A percentile compares a stretch with the other conserved stretches of the same genome.
Evolutionary conservation across 2,888 invertebrate species (phyloP).

Genomic region (Microplitis manilae): DNA sequence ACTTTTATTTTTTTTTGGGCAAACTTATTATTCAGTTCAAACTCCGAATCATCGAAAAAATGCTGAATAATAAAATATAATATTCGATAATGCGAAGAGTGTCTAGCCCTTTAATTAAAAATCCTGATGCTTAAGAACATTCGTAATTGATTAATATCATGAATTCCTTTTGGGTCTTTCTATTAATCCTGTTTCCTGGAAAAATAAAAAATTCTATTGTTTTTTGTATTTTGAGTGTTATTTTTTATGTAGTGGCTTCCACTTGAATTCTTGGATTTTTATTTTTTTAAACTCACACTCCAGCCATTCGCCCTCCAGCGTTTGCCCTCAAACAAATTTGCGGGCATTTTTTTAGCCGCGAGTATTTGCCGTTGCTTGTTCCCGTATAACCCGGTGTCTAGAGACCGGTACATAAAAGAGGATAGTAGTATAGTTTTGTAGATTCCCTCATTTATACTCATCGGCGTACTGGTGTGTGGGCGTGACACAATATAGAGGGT

Average conservation of each 20-base stretch:
- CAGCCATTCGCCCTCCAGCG: constrained; percentile 38
- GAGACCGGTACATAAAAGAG: constrained; percentile 42
- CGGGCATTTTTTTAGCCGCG: constrained; percentile 60
- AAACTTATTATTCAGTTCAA: too few relatives aligned
- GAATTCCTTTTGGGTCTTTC: background rate
- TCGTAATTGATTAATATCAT: background rate
- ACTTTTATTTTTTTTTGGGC: too few relatives aligned
- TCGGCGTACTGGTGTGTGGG: constrained; percentile 23
- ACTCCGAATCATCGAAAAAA: too few relatives aligned
- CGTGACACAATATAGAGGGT: constrained; percentile 33
- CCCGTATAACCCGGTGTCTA: constrained; percentile 42
- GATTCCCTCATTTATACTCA: constrained; percentile 30
- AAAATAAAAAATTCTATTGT: constrained; percentile 6
- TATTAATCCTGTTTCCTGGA: constrained; percentile 4
- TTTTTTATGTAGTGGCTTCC: constrained; percentile 22
- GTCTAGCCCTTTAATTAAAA: too few relatives aligned
- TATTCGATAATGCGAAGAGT: too few relatives aligned
- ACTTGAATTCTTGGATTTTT: constrained; percentile 26
- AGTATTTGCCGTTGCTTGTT: constrained; percentile 51
- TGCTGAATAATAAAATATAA: too few relatives aligned
- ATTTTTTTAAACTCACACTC: constrained; percentile 43
- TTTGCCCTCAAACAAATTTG: constrained; percentile 58
- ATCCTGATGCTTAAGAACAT: background rate
- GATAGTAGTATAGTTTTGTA: constrained; percentile 36
- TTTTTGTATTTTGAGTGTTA: background rate